Conservation (phyloP, 2,888 invertebrate genomes). For the Ormyrus nitidulus region DNA sequence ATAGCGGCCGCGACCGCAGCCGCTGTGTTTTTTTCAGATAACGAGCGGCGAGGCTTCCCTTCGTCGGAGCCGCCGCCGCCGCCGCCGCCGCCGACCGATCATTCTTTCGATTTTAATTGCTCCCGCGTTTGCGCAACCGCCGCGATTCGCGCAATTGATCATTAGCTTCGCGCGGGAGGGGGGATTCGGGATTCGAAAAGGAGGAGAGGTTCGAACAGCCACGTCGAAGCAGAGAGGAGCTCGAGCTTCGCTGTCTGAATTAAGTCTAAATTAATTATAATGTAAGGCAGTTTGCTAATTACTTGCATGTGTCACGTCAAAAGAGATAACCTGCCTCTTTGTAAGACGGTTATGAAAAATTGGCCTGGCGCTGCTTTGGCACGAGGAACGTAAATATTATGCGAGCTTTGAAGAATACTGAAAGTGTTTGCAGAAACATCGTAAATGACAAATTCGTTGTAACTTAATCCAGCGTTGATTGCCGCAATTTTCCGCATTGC, state of each 20-base stretch:
- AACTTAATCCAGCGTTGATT: not conserved
- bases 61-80: too few species aligned
- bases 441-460: not conserved
- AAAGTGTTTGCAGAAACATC: slow-evolving; percentile 3
- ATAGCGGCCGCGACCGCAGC: too few species aligned
- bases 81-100: not conserved
- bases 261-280: too few species aligned
- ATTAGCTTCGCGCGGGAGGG: too few species aligned
- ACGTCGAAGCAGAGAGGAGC: too few species aligned
- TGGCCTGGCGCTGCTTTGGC: not conserved
- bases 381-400: not conserved
- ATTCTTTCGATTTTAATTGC: not conserved
- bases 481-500: not conserved
- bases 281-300: too few species aligned
- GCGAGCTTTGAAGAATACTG: not conserved
- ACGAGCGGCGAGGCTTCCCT: not conserved
- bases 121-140: not conserved
- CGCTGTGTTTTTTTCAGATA: slow-evolving; percentile 33
- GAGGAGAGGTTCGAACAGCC: too few species aligned
- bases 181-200: too few species aligned
- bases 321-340: too few species aligned
- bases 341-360: not conserved
- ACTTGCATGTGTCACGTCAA: too few species aligned
- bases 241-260: too few species aligned
- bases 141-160: not conserved